Percentiles rank a stretch among this genome's conserved stretches.
phyloP scores from a whole-genome alignment of 1,140 invertebrate species.

The Leptestheria dahalacensis region DNA sequence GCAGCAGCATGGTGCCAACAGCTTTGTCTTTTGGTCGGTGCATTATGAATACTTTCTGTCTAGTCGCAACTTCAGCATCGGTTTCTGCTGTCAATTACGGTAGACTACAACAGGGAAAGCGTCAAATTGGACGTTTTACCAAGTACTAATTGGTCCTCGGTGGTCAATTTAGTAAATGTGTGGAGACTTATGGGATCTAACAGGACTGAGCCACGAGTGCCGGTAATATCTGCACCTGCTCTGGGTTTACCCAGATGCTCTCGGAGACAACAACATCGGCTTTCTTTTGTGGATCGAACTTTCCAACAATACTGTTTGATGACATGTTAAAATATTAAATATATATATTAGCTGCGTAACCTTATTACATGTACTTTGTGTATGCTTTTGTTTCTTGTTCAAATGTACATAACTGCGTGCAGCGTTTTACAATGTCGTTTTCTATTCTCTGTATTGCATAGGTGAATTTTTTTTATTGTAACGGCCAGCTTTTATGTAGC shows the following conservation, averaged over 20 bases:
- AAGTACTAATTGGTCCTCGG: conserved; percentile 6
- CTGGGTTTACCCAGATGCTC: not conserved
- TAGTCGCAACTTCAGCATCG: not conserved
- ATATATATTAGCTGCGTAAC: too few species aligned
- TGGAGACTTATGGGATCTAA: not conserved
- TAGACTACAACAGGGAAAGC: too few species aligned
- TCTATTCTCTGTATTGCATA: not conserved
- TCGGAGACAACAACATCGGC: too few species aligned
- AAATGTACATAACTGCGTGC: too few species aligned
- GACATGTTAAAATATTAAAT: too few species aligned
- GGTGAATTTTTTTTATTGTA: not conserved
- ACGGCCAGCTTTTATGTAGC: not conserved
- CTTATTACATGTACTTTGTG: too few species aligned
- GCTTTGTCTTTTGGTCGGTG: not conserved
- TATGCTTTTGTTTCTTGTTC: too few species aligned
- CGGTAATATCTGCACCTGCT: not conserved
- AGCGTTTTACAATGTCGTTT: too few species aligned
- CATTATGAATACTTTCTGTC: not conserved
- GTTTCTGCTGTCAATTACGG: too few species aligned
- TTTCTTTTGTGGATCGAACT: too few species aligned
- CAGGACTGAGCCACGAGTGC: not conserved
- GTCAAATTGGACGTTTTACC: not conserved
- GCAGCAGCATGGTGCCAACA: not conserved
- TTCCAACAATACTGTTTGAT: too few species aligned
- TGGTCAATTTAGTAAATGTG: too few species aligned